phyloP scores from a whole-genome alignment of 2,113 vertebrate genomes.

The Pedetes capensis region DNA sequence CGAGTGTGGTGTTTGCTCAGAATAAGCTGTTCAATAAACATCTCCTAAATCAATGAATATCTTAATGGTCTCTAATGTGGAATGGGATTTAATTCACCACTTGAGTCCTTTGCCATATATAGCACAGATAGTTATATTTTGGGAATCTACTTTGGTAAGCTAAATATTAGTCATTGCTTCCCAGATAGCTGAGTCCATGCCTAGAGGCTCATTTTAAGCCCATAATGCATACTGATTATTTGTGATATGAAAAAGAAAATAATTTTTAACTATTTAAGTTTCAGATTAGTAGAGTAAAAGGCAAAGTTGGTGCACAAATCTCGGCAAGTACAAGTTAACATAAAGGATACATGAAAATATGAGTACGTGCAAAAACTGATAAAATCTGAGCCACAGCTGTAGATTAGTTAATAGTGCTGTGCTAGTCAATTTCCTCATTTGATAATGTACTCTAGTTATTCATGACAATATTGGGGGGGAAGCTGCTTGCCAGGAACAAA shows the following conservation, averaged over 20 bases:
- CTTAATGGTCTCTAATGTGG: constrained; percentile 44
- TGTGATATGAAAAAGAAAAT: background rate
- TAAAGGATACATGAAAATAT: background rate
- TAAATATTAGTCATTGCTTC: constrained; percentile 42
- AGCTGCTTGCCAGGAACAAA: background rate
- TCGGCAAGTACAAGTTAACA: background rate
- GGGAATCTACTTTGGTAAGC: constrained; percentile 42
- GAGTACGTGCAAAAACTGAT: background rate
- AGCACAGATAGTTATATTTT: constrained; percentile 40
- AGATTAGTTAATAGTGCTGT: background rate
- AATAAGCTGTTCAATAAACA: constrained; percentile 56
- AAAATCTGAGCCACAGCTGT: background rate
- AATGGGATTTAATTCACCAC: constrained; percentile 3
- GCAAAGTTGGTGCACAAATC: background rate
- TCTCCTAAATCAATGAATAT: constrained; percentile 46
- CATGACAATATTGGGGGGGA: background rate
- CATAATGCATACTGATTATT: background rate
- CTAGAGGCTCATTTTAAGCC: background rate
- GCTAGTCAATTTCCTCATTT: background rate
- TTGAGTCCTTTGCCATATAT: background rate
- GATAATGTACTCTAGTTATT: background rate
- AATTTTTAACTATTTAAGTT: background rate
- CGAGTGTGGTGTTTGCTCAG: constrained; percentile 2
- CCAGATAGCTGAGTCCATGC: background rate
- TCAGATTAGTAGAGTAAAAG: constrained; percentile 7